Base-by-base conservation (phyloP, 2,797 vertebrate genomes). In the Buphagus erythrorhynchus region DNA sequence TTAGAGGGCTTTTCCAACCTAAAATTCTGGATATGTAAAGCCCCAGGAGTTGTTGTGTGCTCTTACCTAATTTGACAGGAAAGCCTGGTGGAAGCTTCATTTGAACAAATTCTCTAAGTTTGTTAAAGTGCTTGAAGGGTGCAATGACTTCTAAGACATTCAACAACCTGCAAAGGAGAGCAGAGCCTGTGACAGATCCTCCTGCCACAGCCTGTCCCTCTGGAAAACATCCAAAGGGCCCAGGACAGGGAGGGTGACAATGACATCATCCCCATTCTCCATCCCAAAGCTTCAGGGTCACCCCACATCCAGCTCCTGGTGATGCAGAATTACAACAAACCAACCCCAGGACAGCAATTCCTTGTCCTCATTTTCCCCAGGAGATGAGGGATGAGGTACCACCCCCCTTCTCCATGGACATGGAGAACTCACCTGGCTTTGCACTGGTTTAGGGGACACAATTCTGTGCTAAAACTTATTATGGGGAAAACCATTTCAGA, bases 51-150 rank as follows among this genome's bases (percentile, higher is more conserved):
- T 4, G 42, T 4, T 65, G 69, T 24, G 55, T 81, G 48, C 31
- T 72, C 98, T 98, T 98, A 99, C 99, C 99, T 88, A 99, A 97
- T 97, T 99, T 99, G 92, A 99, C 99, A 90, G 99, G 99, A 97
- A 99, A 99, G 88, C 99, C 99, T 46, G 99, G 99, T 54, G 99
- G 99, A 97, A 99, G 99, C 97, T 99, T 99, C 99, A 99, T 99
- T 97, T 99, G 99, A 97, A 99, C 99, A 98, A 99, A 99, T 98
- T 99, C 99, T 99, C 99, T 98, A 98, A 99, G 99, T 98, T 99
- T 99, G 98, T 99, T 99, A 99, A 99, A 99, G 99, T 99, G 99
- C 99, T 99, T 99, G 98, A 99, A 99, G 94, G 99, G 99, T 95
- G 99, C 99, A 74, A 99, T 98, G 94, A 99, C 99, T 98, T 99